Conservation (phyloP, 2,888 invertebrate genomes). For the Pheosia gnoma region DNA sequence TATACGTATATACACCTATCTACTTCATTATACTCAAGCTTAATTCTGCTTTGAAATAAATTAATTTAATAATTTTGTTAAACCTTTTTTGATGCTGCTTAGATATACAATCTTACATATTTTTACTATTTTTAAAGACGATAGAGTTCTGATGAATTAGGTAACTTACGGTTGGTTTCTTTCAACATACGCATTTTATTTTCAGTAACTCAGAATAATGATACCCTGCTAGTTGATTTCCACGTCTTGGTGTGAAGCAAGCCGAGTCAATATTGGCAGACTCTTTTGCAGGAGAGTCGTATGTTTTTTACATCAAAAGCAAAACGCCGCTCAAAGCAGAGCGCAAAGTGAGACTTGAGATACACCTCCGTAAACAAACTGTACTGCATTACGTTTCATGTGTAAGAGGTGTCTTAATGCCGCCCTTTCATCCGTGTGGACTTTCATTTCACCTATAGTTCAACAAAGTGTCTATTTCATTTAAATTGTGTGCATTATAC, state of each 20-base stretch:
- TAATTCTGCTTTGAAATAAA: too few relatives aligned
- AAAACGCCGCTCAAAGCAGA: constrained; percentile 48
- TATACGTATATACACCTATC: neutral
- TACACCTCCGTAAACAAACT: constrained; percentile 53
- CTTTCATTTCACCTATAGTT: constrained; percentile 14
- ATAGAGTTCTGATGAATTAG: too few relatives aligned
- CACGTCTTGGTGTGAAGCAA: constrained; percentile 23
- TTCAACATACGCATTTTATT: neutral
- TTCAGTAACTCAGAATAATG: constrained; percentile 23
- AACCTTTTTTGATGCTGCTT: too few relatives aligned
- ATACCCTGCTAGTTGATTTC: constrained; percentile 9
- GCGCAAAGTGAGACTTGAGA: constrained; percentile 51
- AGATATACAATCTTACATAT: too few relatives aligned
- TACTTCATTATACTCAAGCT: too few relatives aligned
- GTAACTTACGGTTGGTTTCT: too few relatives aligned
- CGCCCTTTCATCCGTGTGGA: constrained; percentile 17
- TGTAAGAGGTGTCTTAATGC: constrained; percentile 33
- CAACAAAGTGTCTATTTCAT: neutral
- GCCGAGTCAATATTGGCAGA: constrained; percentile 72
- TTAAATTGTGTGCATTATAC: too few relatives aligned
- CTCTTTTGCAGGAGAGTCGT: constrained; percentile 59
- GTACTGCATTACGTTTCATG: constrained; percentile 26
- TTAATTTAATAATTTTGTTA: too few relatives aligned
- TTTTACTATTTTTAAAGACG: too few relatives aligned
- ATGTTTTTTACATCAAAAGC: constrained; percentile 80